phyloP scores from a whole-genome alignment of 2,797 vertebrate genomes.

The Helicolenus hilgendorfi region DNA sequence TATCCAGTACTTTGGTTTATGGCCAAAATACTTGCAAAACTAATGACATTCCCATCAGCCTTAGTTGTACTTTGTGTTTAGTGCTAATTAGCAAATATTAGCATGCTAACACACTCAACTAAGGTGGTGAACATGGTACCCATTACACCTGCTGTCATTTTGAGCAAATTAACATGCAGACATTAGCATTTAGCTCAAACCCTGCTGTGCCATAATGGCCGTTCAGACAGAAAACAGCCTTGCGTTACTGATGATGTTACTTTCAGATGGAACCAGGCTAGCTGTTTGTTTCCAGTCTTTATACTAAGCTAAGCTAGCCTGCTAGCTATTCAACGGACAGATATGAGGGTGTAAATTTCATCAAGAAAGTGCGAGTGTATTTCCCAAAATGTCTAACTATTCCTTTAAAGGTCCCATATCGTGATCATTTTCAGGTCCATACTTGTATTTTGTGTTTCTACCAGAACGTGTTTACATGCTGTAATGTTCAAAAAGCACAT shows the following conservation, averaged over 20 bases:
- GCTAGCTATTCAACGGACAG: background rate
- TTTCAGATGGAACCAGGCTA: background rate
- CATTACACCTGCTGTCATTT: background rate
- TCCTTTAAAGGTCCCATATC: background rate
- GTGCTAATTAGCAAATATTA: background rate
- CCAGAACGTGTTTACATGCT: no score
- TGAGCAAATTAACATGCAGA: background rate
- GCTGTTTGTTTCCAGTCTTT: background rate
- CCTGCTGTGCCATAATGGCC: background rate
- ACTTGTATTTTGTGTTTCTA: no score
- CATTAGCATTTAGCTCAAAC: background rate
- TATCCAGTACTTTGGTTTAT: background rate
- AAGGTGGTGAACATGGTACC: background rate
- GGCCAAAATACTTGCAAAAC: background rate
- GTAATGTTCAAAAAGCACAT: no score
- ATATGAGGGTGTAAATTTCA: background rate
- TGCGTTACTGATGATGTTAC: background rate
- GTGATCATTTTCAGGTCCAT: no score
- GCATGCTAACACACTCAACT: background rate
- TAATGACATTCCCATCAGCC: background rate
- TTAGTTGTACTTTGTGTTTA: background rate
- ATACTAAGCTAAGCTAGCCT: background rate
- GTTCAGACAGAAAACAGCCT: background rate
- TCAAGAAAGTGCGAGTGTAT: background rate
- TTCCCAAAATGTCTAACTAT: background rate